A percentile compares a stretch with the other conserved stretches of the same genome.
These are phyloP conservation scores for Molossus molossus DNA, from an alignment of 2,797 vertebrate species.

Conservation along the genomic window DNA sequence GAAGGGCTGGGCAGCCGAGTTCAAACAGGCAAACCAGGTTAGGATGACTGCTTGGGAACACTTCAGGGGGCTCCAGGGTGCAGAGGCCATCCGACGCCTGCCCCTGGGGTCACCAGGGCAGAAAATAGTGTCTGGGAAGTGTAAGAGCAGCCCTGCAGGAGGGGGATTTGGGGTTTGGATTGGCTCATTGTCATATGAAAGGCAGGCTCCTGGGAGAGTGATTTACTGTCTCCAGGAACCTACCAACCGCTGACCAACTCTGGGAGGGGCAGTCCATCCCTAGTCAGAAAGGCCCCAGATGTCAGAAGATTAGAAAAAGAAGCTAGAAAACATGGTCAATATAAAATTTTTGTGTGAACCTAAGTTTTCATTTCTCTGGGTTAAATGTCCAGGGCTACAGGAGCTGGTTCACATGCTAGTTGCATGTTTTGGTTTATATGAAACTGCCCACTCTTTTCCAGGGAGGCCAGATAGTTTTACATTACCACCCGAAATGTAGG, in stretches of 20 bases:
- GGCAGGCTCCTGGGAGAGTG: neutral
- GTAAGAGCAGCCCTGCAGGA: neutral
- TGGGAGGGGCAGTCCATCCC: neutral
- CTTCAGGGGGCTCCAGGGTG: neutral
- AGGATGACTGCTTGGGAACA: neutral
- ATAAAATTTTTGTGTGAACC: conserved; percentile 1
- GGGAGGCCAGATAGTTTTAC: neutral
- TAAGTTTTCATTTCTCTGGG: conserved; percentile 22
- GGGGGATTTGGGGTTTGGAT: neutral
- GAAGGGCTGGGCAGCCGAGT: neutral
- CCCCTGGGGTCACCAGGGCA: neutral
- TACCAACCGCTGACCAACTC: neutral
- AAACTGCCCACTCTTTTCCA: neutral
- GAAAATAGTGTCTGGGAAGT: neutral
- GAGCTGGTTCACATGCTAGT: neutral
- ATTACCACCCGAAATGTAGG: neutral
- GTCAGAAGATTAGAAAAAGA: neutral
- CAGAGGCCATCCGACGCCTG: neutral
- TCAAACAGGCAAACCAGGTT: neutral
- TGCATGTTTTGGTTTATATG: conserved; percentile 22
- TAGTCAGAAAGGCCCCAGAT: neutral
- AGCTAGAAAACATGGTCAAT: neutral
- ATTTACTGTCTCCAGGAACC: neutral
- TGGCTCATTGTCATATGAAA: neutral
- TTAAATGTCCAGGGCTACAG: neutral